Evolutionary conservation across 1,140 invertebrate genomes (phyloP), one percentile per base, ranked within the genome.

Genomic region (Drosophila parvula): DNA sequence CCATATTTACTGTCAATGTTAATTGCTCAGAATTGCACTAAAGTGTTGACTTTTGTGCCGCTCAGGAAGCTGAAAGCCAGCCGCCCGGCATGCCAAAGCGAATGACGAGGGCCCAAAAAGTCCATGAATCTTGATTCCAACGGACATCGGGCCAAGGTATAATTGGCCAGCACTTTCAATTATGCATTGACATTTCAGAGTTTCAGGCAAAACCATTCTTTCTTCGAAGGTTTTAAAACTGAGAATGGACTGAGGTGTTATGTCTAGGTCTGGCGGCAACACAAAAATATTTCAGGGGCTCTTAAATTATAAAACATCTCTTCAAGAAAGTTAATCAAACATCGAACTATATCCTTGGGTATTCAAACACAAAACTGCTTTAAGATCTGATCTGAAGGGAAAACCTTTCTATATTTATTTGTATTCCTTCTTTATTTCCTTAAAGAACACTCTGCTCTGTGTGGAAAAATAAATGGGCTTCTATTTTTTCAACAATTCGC

Each of bases 1-100:
- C 84, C 79, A 86, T 86, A 86, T 86, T 86, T 86, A 86, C 82
- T 86, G 82, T 77, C 82, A 88, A 83, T 79, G 82, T 88, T 88
- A 86, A 86, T 86, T 85, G 82, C 83, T 82, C 48, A 41, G 74
- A 88, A 88, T 88, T 86, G 82, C 82, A 83, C 76, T 79, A 86
- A 86, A 88, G 79, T 86, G 82, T 86, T 86, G 82, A 86, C 82
- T 86, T 79, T 79, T 82, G 64, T 85, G 79, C 43, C 75, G 56
- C 75, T 68, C 79, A 79, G 82, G 83, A 88, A 82, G 71, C 78
- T 68, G 79, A 73, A 82, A 73, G 74, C 48, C 74, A 22, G 22
- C 30, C 55, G 58, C 34, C 38, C 76, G 59, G 59, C 80, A 79
- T 77, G 79, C 79, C 59, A 81, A 48, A 74, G 79, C 78, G 63